phyloP scores from a whole-genome alignment of 2,888 invertebrate species.

The Pheosia tremula region DNA sequence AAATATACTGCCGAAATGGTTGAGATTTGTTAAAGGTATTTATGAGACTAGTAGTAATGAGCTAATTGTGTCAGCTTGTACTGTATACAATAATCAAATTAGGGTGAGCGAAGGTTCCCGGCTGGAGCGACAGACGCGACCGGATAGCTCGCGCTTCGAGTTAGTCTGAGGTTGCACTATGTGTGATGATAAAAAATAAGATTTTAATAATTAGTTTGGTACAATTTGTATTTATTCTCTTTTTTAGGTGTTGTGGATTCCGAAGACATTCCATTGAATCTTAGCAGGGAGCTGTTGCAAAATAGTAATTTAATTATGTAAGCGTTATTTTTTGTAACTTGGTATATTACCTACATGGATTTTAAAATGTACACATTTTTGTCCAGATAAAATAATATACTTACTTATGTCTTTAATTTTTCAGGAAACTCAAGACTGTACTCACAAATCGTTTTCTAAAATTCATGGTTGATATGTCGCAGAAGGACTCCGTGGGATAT shows the following conservation, averaged over 20 bases:
- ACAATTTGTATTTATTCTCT: not conserved
- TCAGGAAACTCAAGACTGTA: constrained; percentile 91
- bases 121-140: no score
- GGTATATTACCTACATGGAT: not conserved
- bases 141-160: no score
- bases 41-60: not conserved
- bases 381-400: no score
- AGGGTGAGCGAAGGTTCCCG: not conserved
- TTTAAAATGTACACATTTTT: no score
- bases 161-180: no score
- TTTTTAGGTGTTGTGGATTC: constrained; percentile 96
- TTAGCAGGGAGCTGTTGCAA: constrained; percentile 97
- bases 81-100: no score
- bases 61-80: no score
- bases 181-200: no score
- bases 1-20: constrained; percentile 96
- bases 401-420: constrained; percentile 26
- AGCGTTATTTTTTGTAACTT: constrained; percentile 41
- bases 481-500: constrained; percentile 92
- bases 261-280: constrained; percentile 98
- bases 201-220: no score
- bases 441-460: constrained; percentile 93
- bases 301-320: constrained; percentile 95
- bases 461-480: constrained; percentile 93
- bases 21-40: constrained; percentile 95